These are phyloP conservation scores for Coptotermes formosanus DNA, from an alignment of 1,140 invertebrate species.

Conservation along the genomic window DNA sequence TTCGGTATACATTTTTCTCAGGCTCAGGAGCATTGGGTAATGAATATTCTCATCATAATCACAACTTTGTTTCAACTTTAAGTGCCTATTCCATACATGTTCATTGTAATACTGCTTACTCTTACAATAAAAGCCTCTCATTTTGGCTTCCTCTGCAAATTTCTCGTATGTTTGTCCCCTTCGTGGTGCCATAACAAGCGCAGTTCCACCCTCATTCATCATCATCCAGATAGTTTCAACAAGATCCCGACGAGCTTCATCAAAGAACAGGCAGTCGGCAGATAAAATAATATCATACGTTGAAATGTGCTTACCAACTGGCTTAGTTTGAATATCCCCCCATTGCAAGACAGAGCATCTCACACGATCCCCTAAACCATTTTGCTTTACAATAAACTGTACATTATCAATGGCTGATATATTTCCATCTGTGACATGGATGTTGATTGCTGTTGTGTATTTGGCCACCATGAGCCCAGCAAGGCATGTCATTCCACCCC, in stretches of 20 bases:
- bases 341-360: constrained; percentile 52
- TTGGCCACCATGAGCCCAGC: constrained; percentile 74
- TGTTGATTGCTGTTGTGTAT: constrained; percentile 57
- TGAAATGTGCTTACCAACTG: constrained; percentile 1
- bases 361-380: constrained; percentile 51
- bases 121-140: constrained; percentile 57
- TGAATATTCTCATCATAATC: constrained; percentile 67
- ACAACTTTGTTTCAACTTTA: constrained; percentile 55
- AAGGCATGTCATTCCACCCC: constrained; percentile 83
- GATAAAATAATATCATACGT: constrained; percentile 71
- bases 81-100: constrained; percentile 64
- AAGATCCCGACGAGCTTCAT: constrained; percentile 69
- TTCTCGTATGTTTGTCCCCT: constrained; percentile 69
- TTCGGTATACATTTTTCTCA: constrained; percentile 48
- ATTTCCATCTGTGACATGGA: constrained; percentile 78
- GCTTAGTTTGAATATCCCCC: constrained; percentile 39
- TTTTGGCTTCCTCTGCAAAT: constrained; percentile 62
- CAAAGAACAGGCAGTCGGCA: constrained; percentile 83
- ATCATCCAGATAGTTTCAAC: constrained; percentile 67
- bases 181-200: constrained; percentile 73
- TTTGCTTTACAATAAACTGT: constrained; percentile 59
- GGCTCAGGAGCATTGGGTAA: constrained; percentile 62
- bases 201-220: constrained; percentile 63
- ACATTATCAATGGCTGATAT: constrained; percentile 74
- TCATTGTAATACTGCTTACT: constrained; percentile 60